These are phyloP conservation scores for Eospalax fontanierii DNA, from an alignment of 2,797 vertebrate species.

Conservation along the genomic window DNA sequence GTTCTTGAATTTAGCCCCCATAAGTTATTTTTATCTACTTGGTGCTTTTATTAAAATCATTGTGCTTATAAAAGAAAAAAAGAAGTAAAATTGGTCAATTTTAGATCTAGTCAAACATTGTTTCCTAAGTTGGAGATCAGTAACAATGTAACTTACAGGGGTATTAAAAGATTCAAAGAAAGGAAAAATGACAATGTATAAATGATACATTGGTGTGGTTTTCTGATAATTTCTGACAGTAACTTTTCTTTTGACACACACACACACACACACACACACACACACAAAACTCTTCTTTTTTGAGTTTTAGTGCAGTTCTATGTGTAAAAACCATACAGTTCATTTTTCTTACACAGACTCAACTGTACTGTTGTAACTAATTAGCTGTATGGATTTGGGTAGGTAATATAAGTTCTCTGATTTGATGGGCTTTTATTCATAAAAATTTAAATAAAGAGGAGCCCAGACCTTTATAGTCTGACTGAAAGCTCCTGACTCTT, in stretches of 20 bases:
- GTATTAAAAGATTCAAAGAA: neutral
- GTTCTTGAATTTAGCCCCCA: too few species aligned
- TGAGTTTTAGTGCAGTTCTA: neutral
- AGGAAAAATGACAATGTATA: neutral
- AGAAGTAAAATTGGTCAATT: neutral
- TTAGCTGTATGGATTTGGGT: neutral
- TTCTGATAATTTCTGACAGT: slow-evolving; percentile 13
- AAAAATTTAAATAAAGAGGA: neutral
- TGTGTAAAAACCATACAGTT: neutral
- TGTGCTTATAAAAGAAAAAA: too few species aligned
- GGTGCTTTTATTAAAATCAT: too few species aligned
- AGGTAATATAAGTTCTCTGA: neutral
- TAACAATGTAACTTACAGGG: slow-evolving; percentile 7
- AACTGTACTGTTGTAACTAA: neutral
- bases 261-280: too few species aligned
- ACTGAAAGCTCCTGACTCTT: too few species aligned
- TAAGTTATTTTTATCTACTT: too few species aligned
- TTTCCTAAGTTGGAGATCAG: slow-evolving; percentile 2
- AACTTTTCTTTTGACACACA: slow-evolving; percentile 5
- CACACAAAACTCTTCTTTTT: too few species aligned
- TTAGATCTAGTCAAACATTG: slow-evolving; percentile 23
- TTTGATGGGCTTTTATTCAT: neutral
- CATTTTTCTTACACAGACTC: neutral
- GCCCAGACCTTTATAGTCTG: too few species aligned
- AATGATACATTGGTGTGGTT: neutral